phyloP scores from a whole-genome alignment of 2,888 invertebrate species.

The Serripes groenlandicus region DNA sequence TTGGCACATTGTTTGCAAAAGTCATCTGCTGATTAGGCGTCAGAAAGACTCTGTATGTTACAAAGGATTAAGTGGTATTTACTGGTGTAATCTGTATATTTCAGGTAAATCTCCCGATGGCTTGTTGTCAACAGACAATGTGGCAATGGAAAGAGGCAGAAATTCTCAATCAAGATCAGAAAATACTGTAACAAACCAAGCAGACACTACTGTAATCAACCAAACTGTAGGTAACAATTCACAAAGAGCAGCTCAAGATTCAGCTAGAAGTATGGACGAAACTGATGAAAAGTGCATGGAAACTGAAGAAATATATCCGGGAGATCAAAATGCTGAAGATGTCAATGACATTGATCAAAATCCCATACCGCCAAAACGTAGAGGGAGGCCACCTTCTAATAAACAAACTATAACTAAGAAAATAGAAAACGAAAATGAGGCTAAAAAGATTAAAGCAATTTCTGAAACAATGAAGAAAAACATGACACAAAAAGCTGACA shows the following conservation, averaged over 20 bases:
- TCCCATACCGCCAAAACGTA: neutral
- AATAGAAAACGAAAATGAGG: conserved; percentile 28
- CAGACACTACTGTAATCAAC: too few relatives aligned
- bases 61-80: too few relatives aligned
- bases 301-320: neutral
- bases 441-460: conserved; percentile 59
- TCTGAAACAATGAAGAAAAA: conserved; percentile 53
- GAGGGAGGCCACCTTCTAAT: neutral
- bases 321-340: neutral
- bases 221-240: too few relatives aligned
- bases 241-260: too few relatives aligned
- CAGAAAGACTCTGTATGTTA: too few relatives aligned
- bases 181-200: too few relatives aligned
- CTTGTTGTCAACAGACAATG: too few relatives aligned
- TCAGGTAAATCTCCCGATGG: too few relatives aligned
- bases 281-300: neutral
- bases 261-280: neutral
- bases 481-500: conserved; percentile 41
- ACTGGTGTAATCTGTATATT: too few relatives aligned
- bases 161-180: too few relatives aligned
- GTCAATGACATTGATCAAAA: neutral
- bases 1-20: neutral
- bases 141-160: too few relatives aligned
- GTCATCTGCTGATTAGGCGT: too few relatives aligned
- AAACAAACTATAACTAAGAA: conserved; percentile 1